Base-by-base conservation (phyloP, 2,113 vertebrate species). In the Notiomystis cincta region DNA sequence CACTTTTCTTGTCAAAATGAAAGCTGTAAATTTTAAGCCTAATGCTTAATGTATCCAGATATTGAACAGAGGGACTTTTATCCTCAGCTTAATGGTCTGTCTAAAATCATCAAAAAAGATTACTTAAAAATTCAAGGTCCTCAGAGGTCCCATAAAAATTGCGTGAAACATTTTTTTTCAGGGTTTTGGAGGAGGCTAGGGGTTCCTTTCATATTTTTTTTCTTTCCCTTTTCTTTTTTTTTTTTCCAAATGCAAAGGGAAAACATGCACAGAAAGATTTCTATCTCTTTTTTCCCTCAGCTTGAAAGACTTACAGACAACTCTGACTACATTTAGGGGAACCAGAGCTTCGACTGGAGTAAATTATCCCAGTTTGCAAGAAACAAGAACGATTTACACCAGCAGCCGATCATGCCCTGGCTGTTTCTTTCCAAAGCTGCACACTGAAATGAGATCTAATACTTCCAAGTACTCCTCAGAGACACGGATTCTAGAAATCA, bases 1-100 rank as follows among this genome's bases (percentile, higher is more conserved):
- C 97, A 98, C 98, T 98, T 98, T 97, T 97, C 97, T 97, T 98
- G 98, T 98, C 98, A 98, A 98, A 98, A 97, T 95, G 97, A 97
- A 97, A 97, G 97, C 97, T 97, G 95, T 98, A 98, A 98, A 98
- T 98, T 97, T 98, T 96, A 97, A 98, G 95, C 95, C 91, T 97
- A 98, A 98, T 97, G 96, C 96, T 98, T 98, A 98, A 98, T 98
- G 97, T 98, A 98, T 97, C 97, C 96, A 98, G 97, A 98, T 98
- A 98, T 97, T 97, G 98, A 98, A 98, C 97, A 98, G 91, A 94
- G 97, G 96, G 97, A 98, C 97, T 98, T 98, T 98, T 98, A 98
- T 98, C 97, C 96, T 95, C 90, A 62, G 97, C 97, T 98, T 98
- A 98, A 98, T 97, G 97, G 96, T 97, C 96, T 98, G 96, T 97